phyloP scores from a whole-genome alignment of 2,113 vertebrate species.

The Larimichthys polyactis region DNA sequence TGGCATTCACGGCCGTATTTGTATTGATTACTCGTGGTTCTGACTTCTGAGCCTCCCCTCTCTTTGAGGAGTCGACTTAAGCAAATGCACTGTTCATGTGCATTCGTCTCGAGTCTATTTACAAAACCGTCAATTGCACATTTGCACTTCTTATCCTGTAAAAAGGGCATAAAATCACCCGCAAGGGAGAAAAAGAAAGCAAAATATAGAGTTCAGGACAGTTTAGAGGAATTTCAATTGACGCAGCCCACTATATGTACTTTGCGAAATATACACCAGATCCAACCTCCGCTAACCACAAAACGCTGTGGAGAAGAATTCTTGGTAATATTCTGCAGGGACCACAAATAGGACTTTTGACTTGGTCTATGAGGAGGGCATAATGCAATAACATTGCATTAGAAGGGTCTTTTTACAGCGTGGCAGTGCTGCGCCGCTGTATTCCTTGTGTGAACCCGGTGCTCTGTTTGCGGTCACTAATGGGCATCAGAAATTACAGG shows the following conservation, averaged over 20 bases:
- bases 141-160: slow-evolving; percentile 42
- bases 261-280: slow-evolving; percentile 50
- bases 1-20: slow-evolving; percentile 77
- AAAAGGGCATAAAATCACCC: slow-evolving; percentile 57
- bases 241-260: slow-evolving; percentile 16
- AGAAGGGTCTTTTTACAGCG: slow-evolving; percentile 78
- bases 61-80: slow-evolving; percentile 61
- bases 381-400: slow-evolving; percentile 82
- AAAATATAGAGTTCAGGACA: slow-evolving; percentile 25
- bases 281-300: slow-evolving; percentile 28
- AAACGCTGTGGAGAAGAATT: slow-evolving; percentile 61
- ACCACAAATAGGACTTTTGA: slow-evolving; percentile 79
- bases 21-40: slow-evolving; percentile 76
- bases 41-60: slow-evolving; percentile 52
- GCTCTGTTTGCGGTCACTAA: slow-evolving; percentile 84
- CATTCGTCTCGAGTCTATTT: slow-evolving; percentile 53
- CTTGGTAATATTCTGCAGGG: slow-evolving; percentile 74
- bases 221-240: slow-evolving; percentile 51
- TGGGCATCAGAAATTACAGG: slow-evolving; percentile 84
- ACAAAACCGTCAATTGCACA: slow-evolving; percentile 59
- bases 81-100: slow-evolving; percentile 53
- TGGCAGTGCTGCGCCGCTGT: slow-evolving; percentile 58
- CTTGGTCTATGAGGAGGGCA: slow-evolving; percentile 77
- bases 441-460: slow-evolving; percentile 75
- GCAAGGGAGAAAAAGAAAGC: background rate